Evolutionary conservation across 2,797 vertebrate genomes (phyloP), one percentile per base, ranked within the genome.

Genomic region (Pseudomugil gertrudae): DNA sequence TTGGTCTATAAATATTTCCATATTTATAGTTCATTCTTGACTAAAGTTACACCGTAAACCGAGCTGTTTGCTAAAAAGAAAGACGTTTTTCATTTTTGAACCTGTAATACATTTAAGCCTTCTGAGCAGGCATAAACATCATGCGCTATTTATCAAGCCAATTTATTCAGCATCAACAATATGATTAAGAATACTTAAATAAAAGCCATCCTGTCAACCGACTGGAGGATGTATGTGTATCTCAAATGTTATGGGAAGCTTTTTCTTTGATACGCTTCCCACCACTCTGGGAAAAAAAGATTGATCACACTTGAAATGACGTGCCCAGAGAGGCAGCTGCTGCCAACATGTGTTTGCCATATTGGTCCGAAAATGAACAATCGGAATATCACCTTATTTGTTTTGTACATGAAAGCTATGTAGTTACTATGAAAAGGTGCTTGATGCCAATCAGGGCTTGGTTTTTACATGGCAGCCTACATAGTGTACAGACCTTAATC

Each of bases 261-360:
- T 93, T 94, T 92, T 90, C 90, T 95, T 95, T 96, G 94, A 95
- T 95, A 94, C 74, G 81, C 80, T 94, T 95, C 94, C 95, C 93
- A 90, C 83, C 84, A 87, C 85, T 94, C 90, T n/a, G 89, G 87
- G 92, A 92, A 85, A 84, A 32, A 84, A 90, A 87, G 89, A 93
- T 92, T 89, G 86, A 93, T 92, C 80, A 81, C 81, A 76, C 86
- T 92, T 81, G 74, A 92, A 93, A 87, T 78, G 83, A 89, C 88
- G 85, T 95, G 93, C 93, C 92, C 89, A 87, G 92, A 90, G 87
- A 90, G 83, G 83, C 70, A 72, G 79, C 74, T 32, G 75, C 86
- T 90, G 93, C 94, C 94, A 95, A 96, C 95, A 96, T 95, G 90
- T 96, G 95, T 90, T 93, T 92, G 89, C 94, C 95, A 95, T 90